phyloP scores from a whole-genome alignment of 2,797 vertebrate genomes.

The Oreonectes daqikongensis region DNA sequence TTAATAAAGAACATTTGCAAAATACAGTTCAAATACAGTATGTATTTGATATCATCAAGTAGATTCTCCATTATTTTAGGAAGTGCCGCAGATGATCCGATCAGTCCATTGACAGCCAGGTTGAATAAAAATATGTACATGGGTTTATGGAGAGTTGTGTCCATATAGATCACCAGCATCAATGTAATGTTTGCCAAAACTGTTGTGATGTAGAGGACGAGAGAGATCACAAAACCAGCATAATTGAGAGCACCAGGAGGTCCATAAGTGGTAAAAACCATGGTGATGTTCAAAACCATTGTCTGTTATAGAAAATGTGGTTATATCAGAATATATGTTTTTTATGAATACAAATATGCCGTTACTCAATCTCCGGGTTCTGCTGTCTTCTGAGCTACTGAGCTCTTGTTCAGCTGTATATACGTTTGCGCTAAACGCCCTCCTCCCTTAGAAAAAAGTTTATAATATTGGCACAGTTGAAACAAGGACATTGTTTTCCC shows the following conservation, averaged over 20 bases:
- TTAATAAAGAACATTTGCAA: conserved; percentile 63
- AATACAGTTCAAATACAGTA: conserved; percentile 57
- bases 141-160: conserved; percentile 63
- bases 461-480: too few relatives aligned
- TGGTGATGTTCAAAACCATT: conserved; percentile 51
- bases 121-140: conserved; percentile 67
- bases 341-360: too few relatives aligned
- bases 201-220: conserved; percentile 57
- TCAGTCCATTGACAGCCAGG: conserved; percentile 62
- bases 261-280: conserved; percentile 59
- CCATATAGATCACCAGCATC: conserved; percentile 61
- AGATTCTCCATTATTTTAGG: conserved; percentile 63
- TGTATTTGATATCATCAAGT: conserved; percentile 42
- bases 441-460: too few relatives aligned
- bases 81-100: conserved; percentile 60
- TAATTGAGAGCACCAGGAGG: conserved; percentile 55
- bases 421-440: too few relatives aligned
- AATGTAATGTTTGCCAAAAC: conserved; percentile 59
- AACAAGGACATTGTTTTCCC: too few relatives aligned
- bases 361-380: too few relatives aligned
- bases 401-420: too few relatives aligned
- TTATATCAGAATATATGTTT: too few relatives aligned
- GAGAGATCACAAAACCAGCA: conserved; percentile 48
- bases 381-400: too few relatives aligned
- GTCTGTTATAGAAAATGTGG: conserved; percentile 20